Percentiles rank a stretch among this genome's conserved stretches.
Evolutionary conservation across 2,888 invertebrate genomes (phyloP).

Genomic region (Urechis unicinctus): DNA sequence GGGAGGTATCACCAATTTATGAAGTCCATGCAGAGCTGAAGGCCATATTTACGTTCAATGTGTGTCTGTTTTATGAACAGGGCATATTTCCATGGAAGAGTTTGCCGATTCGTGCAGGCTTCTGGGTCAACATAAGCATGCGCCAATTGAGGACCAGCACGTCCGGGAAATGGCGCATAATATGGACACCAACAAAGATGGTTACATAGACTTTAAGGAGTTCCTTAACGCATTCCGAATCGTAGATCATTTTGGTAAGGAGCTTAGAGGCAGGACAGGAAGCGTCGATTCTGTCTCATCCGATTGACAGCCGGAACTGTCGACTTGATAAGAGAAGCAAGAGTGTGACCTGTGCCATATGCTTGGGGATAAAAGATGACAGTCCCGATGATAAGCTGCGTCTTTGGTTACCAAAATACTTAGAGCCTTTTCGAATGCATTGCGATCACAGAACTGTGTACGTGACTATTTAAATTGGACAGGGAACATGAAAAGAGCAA

Average conservation of each 20-base stretch:
- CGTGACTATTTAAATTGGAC: too few relatives aligned
- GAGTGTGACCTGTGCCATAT: too few relatives aligned
- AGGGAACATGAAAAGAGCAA: too few relatives aligned
- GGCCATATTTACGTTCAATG: not conserved
- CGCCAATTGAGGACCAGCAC: slow-evolving; percentile 65
- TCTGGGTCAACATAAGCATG: slow-evolving; percentile 73
- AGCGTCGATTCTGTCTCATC: slow-evolving; percentile 60
- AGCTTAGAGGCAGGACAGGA: slow-evolving; percentile 3
- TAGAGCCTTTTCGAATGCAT: too few relatives aligned
- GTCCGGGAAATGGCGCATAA: slow-evolving; percentile 77
- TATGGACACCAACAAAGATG: slow-evolving; percentile 91
- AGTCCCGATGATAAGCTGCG: too few relatives aligned
- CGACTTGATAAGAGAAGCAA: too few relatives aligned
- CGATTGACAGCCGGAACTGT: too few relatives aligned
- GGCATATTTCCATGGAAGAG: slow-evolving; percentile 82
- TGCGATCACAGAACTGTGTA: too few relatives aligned
- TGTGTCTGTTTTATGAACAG: slow-evolving; percentile 54
- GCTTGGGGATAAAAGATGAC: too few relatives aligned
- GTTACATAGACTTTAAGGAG: slow-evolving; percentile 86
- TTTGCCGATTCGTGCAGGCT: slow-evolving; percentile 81
- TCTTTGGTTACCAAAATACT: too few relatives aligned
- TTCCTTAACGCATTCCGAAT: slow-evolving; percentile 88
- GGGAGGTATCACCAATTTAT: too few relatives aligned
- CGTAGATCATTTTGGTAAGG: slow-evolving; percentile 56
- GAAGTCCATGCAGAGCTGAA: too few relatives aligned